Evolutionary conservation across 2,113 vertebrate species (phyloP).

Genomic region (Sula dactylatra): DNA sequence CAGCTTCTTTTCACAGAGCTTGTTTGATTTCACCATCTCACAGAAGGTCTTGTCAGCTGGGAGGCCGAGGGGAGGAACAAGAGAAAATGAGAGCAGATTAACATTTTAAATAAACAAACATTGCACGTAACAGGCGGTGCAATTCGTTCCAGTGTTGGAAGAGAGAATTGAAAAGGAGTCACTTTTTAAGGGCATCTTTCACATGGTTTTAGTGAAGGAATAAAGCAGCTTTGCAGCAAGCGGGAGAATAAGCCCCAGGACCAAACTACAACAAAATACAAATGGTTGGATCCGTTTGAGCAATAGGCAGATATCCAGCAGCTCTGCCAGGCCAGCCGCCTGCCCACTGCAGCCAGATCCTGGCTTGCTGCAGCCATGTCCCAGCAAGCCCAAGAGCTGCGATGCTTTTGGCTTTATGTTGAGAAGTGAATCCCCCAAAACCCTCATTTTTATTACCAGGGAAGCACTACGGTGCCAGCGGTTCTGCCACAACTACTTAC

Average conservation of each 20-base stretch:
- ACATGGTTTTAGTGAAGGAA: background rate
- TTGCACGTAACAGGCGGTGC: background rate
- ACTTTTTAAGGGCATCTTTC: slow-evolving; percentile 7
- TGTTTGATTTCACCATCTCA: slow-evolving; percentile 92
- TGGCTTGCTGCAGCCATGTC: background rate
- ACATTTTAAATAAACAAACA: slow-evolving; percentile 52
- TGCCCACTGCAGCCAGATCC: background rate
- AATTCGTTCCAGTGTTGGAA: background rate
- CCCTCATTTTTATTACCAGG: background rate
- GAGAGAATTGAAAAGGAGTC: background rate
- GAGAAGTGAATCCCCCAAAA: background rate
- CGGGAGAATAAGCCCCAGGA: slow-evolving; percentile 36
- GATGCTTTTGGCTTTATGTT: background rate
- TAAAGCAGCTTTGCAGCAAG: slow-evolving; percentile 8
- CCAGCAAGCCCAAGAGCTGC: background rate
- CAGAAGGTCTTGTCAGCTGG: slow-evolving; percentile 90
- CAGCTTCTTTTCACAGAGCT: slow-evolving; percentile 89
- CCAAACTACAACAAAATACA: background rate
- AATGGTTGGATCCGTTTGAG: background rate
- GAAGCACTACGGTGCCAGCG: background rate
- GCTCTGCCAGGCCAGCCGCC: background rate
- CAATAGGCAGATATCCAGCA: background rate
- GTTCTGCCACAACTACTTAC: slow-evolving; percentile 64
- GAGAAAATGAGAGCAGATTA: slow-evolving; percentile 55
- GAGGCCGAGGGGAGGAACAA: background rate